Evolutionary conservation across 2,888 invertebrate species (phyloP), one percentile per base, ranked within the genome.

Genomic region (Pasiphila rectangulata): DNA sequence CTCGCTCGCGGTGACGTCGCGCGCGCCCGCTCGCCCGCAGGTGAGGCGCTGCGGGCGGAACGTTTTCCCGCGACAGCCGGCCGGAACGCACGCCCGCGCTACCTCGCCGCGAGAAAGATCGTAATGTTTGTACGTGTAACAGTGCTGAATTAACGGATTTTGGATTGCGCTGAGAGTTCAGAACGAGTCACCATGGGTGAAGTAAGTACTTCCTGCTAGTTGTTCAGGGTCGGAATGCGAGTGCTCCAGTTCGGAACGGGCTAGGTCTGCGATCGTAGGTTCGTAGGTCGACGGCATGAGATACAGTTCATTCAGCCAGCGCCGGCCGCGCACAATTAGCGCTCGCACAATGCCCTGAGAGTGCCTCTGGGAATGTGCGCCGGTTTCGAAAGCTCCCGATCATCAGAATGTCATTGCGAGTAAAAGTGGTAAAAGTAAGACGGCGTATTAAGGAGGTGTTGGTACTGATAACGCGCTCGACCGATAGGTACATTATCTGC

Each of bases 261-360:
- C 67, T 67, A 67, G 67, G 72, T 69, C 75, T 72, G 68, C 61
- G 74, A 70, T 75, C 76, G 70, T 61, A 65, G 49, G 82, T 79
- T 80, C 83, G 80, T 78, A 81, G 84, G 83, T 82, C 84, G 79
- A 70, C 80, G 80, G 76, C 79, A 74, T 70, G 69, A 67, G 67
- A 59, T 64, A 60, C 60, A 59, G 54, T 45, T 40, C 49, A 40
- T 38, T 45, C 45, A 41, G 63, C 61, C 45, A 41, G 63, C 61
- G 49, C 59, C 56, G 64, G 37, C 63, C 57, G 58, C 59, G 58
- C 59, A 61, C 62, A 76, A 75, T 78, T 76, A 76, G 61, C 73
- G 66, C 68, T 67, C 66, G 63, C 65, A 62, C 65, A 37, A 43
- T 42, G 59, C 54, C 63, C 64, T 23, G 58, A 64, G 60, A 63